These are phyloP conservation scores for Onthophagus taurus DNA, from an alignment of 1,140 invertebrate species.

Conservation along the genomic window DNA sequence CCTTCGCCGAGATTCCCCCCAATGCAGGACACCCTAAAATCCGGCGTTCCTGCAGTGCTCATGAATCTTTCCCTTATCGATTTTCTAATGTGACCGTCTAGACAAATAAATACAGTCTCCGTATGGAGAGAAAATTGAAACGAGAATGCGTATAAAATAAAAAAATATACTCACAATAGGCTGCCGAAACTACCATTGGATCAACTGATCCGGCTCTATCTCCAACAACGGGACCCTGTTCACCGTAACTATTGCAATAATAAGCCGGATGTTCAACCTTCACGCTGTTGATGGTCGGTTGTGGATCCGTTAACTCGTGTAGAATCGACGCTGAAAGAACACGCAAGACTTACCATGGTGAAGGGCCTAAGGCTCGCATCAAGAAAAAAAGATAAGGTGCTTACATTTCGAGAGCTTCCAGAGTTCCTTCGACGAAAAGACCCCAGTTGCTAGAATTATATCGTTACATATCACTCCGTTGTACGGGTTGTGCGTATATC, in stretches of 20 bases:
- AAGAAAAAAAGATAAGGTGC: slow-evolving; percentile 2
- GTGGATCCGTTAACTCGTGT: slow-evolving; percentile 74
- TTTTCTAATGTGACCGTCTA: slow-evolving; percentile 4
- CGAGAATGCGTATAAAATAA: too few relatives aligned
- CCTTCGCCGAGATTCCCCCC: too few relatives aligned
- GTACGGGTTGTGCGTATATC: slow-evolving; percentile 92
- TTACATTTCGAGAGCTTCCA: slow-evolving; percentile 94
- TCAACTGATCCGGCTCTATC: slow-evolving; percentile 41
- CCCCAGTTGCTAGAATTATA: slow-evolving; percentile 95
- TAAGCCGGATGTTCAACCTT: slow-evolving; percentile 85
- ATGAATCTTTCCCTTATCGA: neutral
- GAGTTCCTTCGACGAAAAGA: slow-evolving; percentile 96
- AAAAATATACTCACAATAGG: slow-evolving; percentile 46
- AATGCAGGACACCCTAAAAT: too few relatives aligned
- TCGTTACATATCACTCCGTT: slow-evolving; percentile 97
- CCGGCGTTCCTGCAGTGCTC: too few relatives aligned
- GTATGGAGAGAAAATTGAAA: too few relatives aligned
- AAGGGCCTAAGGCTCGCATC: neutral
- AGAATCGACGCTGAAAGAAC: slow-evolving; percentile 82
- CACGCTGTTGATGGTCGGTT: slow-evolving; percentile 70
- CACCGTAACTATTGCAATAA: slow-evolving; percentile 87
- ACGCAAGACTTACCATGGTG: neutral
- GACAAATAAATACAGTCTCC: too few relatives aligned
- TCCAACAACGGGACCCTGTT: slow-evolving; percentile 45
- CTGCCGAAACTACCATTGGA: slow-evolving; percentile 47